A percentile compares a stretch with the other conserved stretches of the same genome.
These are phyloP conservation scores for Aptenodytes patagonicus DNA, from an alignment of 2,113 vertebrate species.

Conservation along the genomic window DNA sequence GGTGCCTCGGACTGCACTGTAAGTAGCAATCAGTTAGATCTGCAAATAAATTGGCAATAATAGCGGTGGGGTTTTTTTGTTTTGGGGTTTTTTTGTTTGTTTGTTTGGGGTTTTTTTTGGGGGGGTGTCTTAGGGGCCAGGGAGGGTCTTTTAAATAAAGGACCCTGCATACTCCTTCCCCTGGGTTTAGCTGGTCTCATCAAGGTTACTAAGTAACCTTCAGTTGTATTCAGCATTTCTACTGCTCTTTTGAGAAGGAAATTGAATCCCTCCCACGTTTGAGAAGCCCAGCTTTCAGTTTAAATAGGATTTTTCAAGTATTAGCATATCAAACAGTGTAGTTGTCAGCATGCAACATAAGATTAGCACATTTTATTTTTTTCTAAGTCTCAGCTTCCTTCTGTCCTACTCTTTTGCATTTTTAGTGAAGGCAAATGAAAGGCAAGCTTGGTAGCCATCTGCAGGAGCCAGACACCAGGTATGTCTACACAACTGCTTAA, in stretches of 20 bases:
- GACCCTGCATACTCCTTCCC: not conserved
- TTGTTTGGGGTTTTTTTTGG: not conserved
- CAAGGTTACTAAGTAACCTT: constrained; percentile 26
- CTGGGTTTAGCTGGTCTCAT: not conserved
- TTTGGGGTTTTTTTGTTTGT: not conserved
- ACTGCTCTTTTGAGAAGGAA: not conserved
- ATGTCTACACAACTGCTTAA: not conserved
- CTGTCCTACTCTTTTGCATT: not conserved
- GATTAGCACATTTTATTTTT: constrained; percentile 12
- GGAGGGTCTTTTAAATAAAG: not conserved
- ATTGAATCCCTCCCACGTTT: not conserved
- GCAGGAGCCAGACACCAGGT: not conserved
- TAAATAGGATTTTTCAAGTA: constrained; percentile 40
- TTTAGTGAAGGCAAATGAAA: not conserved
- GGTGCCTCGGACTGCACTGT: not conserved
- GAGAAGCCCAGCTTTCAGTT: not conserved
- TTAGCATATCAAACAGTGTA: constrained; percentile 32
- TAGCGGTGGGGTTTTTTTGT: not conserved
- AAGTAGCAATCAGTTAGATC: not conserved
- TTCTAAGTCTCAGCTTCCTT: not conserved
- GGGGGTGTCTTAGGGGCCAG: not conserved
- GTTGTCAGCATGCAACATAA: not conserved
- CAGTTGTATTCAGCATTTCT: not conserved
- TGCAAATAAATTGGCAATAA: not conserved
- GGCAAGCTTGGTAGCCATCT: not conserved